Evolutionary conservation across 1,140 invertebrate genomes (phyloP).

Genomic region (Glossosoma conforme): DNA sequence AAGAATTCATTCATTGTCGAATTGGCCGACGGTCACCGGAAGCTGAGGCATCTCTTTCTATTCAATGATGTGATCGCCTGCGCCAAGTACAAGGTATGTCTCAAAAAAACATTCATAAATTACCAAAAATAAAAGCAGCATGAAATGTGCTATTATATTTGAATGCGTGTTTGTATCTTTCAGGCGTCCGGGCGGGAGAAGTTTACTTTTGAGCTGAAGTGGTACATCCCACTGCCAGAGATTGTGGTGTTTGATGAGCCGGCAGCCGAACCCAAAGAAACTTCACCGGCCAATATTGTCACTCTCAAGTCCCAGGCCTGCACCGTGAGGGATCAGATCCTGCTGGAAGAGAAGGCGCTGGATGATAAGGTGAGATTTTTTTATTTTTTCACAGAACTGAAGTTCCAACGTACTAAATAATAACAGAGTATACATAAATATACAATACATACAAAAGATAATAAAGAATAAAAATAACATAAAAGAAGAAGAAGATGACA

Average conservation of each 20-base stretch:
- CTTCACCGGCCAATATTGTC: constrained; percentile 76
- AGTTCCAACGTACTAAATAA: no score
- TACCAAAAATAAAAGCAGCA: not conserved
- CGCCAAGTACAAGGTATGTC: constrained; percentile 82
- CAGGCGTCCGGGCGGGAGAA: constrained; percentile 76
- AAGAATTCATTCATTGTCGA: constrained; percentile 95
- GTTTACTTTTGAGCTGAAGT: constrained; percentile 88
- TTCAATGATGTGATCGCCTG: constrained; percentile 94
- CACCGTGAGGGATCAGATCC: constrained; percentile 77
- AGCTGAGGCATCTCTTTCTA: constrained; percentile 87
- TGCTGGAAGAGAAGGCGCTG: constrained; percentile 67
- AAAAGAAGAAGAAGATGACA: no score
- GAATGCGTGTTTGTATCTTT: constrained; percentile 15
- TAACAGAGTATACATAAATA: no score
- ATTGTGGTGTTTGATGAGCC: constrained; percentile 66
- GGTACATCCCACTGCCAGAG: constrained; percentile 82
- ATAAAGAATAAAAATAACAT: no score
- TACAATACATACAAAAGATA: no score
- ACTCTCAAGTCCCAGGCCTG: constrained; percentile 79
- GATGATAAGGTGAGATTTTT: constrained; percentile 51
- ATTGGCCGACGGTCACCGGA: constrained; percentile 79
- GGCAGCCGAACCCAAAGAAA: constrained; percentile 57
- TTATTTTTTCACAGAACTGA: no score
- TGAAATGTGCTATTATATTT: not conserved
- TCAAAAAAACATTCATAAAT: not conserved